phyloP scores from a whole-genome alignment of 2,888 invertebrate species.

The Tiliacea citrago region DNA sequence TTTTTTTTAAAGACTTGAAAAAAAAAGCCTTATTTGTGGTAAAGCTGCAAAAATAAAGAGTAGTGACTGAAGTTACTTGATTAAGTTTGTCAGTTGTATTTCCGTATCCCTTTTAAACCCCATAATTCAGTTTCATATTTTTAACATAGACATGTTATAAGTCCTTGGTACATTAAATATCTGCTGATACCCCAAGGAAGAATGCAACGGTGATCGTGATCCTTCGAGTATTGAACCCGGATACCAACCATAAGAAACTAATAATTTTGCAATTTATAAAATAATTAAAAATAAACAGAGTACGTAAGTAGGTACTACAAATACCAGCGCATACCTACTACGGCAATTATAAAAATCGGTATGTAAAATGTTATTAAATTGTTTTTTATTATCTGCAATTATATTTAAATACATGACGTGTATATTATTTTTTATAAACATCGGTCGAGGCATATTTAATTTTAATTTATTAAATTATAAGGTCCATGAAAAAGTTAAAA shows the following conservation, averaged over 20 bases:
- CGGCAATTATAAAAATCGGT: slow-evolving; percentile 50
- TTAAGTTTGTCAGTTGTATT: too few relatives aligned
- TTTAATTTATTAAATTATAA: slow-evolving; percentile 42
- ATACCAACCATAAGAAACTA: slow-evolving; percentile 1
- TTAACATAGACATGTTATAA: too few relatives aligned
- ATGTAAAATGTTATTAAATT: slow-evolving; percentile 38
- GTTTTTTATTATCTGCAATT: slow-evolving; percentile 45
- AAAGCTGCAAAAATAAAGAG: too few relatives aligned
- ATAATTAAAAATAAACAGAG: slow-evolving; percentile 53
- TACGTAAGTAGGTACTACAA: not conserved
- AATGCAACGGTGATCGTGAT: slow-evolving; percentile 23
- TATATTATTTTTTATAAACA: slow-evolving; percentile 20
- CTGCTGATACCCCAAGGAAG: not conserved
- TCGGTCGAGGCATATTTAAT: slow-evolving; percentile 28
- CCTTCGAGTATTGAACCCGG: slow-evolving; percentile 42
- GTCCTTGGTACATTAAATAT: too few relatives aligned
- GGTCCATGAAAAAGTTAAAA: slow-evolving; percentile 35
- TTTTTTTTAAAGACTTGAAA: not conserved
- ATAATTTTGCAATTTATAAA: slow-evolving; percentile 27
- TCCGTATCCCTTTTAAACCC: too few relatives aligned
- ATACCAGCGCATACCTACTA: slow-evolving; percentile 12
- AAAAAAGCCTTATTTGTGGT: not conserved
- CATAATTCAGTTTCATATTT: too few relatives aligned
- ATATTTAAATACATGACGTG: slow-evolving; percentile 34
- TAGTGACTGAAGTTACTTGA: too few relatives aligned